Evolutionary conservation across 1,140 invertebrate genomes (phyloP).

Genomic region (Musca vetustissima): DNA sequence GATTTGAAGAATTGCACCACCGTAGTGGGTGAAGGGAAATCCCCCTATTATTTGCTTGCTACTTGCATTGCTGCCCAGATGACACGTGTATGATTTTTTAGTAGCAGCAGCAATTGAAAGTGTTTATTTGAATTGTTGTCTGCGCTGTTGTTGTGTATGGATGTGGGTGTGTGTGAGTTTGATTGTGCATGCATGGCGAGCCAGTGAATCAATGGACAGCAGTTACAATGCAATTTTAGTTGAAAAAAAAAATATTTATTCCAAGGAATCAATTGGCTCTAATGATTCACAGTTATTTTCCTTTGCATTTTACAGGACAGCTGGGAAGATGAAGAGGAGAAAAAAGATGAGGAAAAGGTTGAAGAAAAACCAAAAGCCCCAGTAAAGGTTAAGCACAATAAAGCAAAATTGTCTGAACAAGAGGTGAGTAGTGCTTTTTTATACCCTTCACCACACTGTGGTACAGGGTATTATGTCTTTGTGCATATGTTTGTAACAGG

Average conservation of each 20-base stretch:
- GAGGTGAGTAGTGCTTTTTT: constrained; percentile 68
- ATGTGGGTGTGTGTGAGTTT: background rate
- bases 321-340: constrained; percentile 81
- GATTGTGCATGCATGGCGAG: background rate
- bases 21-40: background rate
- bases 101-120: background rate
- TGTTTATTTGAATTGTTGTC: background rate
- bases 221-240: background rate
- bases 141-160: background rate
- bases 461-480: too few relatives aligned
- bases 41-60: background rate
- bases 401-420: constrained; percentile 76
- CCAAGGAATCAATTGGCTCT: background rate
- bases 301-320: constrained; percentile 65
- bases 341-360: constrained; percentile 67
- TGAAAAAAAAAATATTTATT: too few relatives aligned
- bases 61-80: background rate
- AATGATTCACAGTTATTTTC: background rate
- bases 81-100: constrained; percentile 18
- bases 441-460: too few relatives aligned
- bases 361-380: constrained; percentile 57
- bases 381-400: constrained; percentile 67
- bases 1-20: background rate
- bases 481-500: too few relatives aligned
- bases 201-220: too few relatives aligned